These are phyloP conservation scores for Schlechtendalia chinensis DNA, from an alignment of 1,140 invertebrate species.

Conservation along the genomic window DNA sequence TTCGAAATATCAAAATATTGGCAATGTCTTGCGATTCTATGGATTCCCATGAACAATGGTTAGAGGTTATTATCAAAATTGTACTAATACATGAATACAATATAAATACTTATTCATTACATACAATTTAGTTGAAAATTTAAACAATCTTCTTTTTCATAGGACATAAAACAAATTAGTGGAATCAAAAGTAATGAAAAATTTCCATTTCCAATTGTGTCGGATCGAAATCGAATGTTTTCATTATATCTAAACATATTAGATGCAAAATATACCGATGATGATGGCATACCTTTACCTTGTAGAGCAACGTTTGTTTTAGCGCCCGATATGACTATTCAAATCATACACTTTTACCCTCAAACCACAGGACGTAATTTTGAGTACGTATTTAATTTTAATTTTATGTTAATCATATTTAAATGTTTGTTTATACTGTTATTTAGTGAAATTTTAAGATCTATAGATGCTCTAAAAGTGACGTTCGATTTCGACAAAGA, in stretches of 20 bases:
- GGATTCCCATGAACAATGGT: conserved; percentile 15
- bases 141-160: no score
- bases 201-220: conserved; percentile 42
- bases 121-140: no score
- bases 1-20: conserved; percentile 29
- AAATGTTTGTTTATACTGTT: neutral
- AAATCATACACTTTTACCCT: conserved; percentile 40
- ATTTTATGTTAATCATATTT: neutral
- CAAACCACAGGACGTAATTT: conserved; percentile 38
- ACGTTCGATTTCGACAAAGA: conserved; percentile 1
- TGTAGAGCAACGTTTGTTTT: conserved; percentile 45
- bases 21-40: conserved; percentile 39
- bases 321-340: conserved; percentile 24
- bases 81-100: no score
- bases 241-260: conserved; percentile 28
- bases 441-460: conserved; percentile 27
- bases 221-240: conserved; percentile 34
- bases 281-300: conserved; percentile 23
- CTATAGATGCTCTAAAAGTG: conserved; percentile 22
- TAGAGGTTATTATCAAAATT: neutral
- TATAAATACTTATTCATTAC: no score
- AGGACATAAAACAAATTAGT: conserved; percentile 32
- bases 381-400: neutral
- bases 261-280: conserved; percentile 14
- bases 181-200: conserved; percentile 12